These are phyloP conservation scores for Zeuzera pyrina DNA, from an alignment of 2,888 invertebrate species.

Conservation along the genomic window DNA sequence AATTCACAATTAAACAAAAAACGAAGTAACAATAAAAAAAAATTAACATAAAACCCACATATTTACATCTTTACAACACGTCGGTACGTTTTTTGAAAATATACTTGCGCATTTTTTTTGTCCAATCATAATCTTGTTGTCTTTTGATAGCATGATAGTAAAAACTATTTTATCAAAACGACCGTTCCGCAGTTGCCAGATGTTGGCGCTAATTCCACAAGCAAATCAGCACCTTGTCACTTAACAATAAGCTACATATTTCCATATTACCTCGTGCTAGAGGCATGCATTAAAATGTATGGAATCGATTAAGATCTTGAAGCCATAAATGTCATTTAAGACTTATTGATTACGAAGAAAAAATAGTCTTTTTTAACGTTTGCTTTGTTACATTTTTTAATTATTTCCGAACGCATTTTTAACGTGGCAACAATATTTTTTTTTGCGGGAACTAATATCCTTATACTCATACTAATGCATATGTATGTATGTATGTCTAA, in stretches of 20 bases:
- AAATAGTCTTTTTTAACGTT: constrained; percentile 1
- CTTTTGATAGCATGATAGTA: no score
- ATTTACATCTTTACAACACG: no score
- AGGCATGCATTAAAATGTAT: constrained; percentile 35
- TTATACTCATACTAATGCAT: no score
- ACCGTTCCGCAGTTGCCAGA: no score
- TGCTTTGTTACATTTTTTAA: background rate
- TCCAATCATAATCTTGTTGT: no score
- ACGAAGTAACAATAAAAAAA: constrained; percentile 6
- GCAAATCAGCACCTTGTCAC: constrained; percentile 15
- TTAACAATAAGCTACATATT: constrained; percentile 13
- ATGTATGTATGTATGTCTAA: no score
- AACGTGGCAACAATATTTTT: no score
- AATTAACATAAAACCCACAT: constrained; percentile 8
- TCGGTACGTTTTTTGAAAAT: no score
- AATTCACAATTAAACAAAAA: constrained; percentile 6
- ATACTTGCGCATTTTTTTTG: no score
- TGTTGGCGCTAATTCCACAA: constrained; percentile 7
- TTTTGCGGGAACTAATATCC: no score
- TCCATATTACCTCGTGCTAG: constrained; percentile 12
- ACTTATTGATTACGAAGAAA: constrained; percentile 33
- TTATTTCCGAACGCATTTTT: no score
- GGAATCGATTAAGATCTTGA: constrained; percentile 35
- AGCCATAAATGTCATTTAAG: constrained; percentile 36
- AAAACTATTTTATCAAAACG: no score